Conservation (phyloP, 2,113 vertebrate species). For the Rousettus leschenaultii region DNA sequence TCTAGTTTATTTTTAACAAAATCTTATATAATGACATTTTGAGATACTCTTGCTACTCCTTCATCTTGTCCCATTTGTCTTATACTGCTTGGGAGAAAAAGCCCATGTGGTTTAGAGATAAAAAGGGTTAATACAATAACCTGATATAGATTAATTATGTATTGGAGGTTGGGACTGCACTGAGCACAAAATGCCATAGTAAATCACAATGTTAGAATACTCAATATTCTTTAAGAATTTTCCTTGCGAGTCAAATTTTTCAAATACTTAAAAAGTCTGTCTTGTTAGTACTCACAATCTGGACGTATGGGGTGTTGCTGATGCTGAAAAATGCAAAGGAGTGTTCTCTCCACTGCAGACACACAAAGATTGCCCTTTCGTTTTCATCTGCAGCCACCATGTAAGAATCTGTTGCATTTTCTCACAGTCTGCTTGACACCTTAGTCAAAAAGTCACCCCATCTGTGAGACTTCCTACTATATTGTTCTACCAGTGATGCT, state of each 20-base stretch:
- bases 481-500: slow-evolving; percentile 43
- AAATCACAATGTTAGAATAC: not conserved
- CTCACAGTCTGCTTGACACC: slow-evolving; percentile 58
- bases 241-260: not conserved
- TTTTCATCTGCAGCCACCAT: slow-evolving; percentile 32
- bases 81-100: slow-evolving; percentile 1
- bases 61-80: not conserved
- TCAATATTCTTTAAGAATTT: not conserved
- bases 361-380: slow-evolving; percentile 30
- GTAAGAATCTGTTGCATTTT: slow-evolving; percentile 28
- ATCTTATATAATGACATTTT: not conserved
- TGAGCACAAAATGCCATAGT: not conserved
- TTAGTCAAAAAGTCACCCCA: slow-evolving; percentile 40
- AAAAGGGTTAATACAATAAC: not conserved
- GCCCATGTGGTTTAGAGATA: not conserved
- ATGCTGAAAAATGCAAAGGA: slow-evolving; percentile 15
- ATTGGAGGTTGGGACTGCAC: not conserved
- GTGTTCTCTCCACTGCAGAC: slow-evolving; percentile 1
- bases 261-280: not conserved
- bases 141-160: not conserved
- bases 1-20: not conserved
- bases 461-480: slow-evolving; percentile 37
- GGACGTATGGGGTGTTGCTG: not conserved
- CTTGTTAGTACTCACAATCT: not conserved
- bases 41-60: not conserved